A percentile compares a stretch with the other conserved stretches of the same genome.
phyloP scores from a whole-genome alignment of 2,113 vertebrate species.

The Turnix velox region DNA sequence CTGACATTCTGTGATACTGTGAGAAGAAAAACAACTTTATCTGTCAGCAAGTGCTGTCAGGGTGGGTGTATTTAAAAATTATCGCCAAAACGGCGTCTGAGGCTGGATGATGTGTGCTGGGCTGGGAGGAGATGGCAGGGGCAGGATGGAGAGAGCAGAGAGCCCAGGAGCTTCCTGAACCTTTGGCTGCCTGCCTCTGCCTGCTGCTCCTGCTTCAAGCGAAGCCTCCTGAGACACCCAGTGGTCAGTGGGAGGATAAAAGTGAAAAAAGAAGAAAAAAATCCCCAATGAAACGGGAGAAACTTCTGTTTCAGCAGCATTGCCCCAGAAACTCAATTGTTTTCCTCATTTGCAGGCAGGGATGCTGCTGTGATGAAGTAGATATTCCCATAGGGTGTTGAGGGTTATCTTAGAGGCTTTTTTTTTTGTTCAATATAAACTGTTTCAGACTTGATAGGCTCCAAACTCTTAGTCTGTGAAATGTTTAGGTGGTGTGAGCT shows the following conservation, averaged over 20 bases:
- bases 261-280: neutral
- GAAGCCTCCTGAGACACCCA: slow-evolving; percentile 62
- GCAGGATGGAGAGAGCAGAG: neutral
- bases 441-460: neutral
- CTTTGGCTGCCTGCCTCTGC: neutral
- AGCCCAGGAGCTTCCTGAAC: neutral
- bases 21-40: accelerated
- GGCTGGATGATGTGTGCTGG: neutral
- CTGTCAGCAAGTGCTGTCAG: neutral
- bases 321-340: neutral
- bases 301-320: neutral
- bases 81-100: neutral
- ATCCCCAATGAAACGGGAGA: neutral
- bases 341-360: neutral
- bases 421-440: neutral
- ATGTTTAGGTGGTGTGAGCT: accelerated
- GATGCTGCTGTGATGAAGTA: neutral
- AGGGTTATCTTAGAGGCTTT: accelerated
- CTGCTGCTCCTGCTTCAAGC: neutral
- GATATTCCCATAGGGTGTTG: accelerated
- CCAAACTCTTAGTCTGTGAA: neutral
- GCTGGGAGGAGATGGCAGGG: neutral
- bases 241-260: slow-evolving; percentile 25
- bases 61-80: neutral
- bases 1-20: too few relatives aligned